A percentile compares a stretch with the other conserved stretches of the same genome.
These are phyloP conservation scores for Lates calcarifer DNA, from an alignment of 2,113 vertebrate genomes.

Conservation along the genomic window DNA sequence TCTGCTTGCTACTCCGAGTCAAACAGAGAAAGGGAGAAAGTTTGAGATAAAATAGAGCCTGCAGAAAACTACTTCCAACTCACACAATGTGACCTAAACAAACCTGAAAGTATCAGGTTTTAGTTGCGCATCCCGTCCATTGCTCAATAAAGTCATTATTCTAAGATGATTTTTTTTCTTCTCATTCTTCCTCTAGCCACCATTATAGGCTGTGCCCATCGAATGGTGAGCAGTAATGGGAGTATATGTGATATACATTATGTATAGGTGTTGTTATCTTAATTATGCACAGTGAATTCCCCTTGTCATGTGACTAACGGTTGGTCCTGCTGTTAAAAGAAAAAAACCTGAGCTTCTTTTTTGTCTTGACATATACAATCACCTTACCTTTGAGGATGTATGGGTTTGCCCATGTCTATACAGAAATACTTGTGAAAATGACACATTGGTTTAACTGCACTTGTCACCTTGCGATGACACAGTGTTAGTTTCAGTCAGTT, in stretches of 20 bases:
- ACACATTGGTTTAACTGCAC: not conserved
- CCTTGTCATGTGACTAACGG: not conserved
- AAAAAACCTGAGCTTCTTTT: too few species aligned
- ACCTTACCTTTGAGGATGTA: not conserved
- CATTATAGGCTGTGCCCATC: not conserved
- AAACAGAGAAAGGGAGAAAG: conserved; percentile 46
- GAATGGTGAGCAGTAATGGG: too few species aligned
- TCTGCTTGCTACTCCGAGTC: conserved; percentile 6
- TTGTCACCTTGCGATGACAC: not conserved
- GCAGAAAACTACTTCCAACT: not conserved
- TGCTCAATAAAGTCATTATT: too few species aligned
- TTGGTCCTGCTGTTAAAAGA: not conserved
- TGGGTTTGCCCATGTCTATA: not conserved
- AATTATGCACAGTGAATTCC: too few species aligned
- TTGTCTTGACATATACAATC: too few species aligned
- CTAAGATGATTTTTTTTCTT: not conserved
- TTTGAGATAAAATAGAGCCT: conserved; percentile 37
- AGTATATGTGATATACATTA: not conserved
- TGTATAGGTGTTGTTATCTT: not conserved
- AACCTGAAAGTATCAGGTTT: not conserved
- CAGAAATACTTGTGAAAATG: not conserved
- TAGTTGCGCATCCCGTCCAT: not conserved
- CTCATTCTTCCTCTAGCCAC: not conserved
- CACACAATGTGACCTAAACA: not conserved
- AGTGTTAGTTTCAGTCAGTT: not conserved